phyloP scores from a whole-genome alignment of 1,140 invertebrate species.

The Anadara kagoshimensis region DNA sequence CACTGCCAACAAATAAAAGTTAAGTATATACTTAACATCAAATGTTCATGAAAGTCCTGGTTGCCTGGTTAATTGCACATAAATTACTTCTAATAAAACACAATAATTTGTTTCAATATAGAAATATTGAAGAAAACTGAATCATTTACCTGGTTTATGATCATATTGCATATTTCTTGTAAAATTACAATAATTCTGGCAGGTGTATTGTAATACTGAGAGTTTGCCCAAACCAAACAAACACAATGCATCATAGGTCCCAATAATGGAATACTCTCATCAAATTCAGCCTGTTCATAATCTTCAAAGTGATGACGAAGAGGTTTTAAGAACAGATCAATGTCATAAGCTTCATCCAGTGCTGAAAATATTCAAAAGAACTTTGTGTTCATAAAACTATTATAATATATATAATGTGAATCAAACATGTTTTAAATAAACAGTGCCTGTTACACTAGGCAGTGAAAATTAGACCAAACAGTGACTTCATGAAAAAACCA shows the following conservation, averaged over 20 bases:
- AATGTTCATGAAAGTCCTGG: too few relatives aligned
- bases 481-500: too few relatives aligned
- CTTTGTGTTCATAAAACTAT: background rate
- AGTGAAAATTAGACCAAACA: too few relatives aligned
- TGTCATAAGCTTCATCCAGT: constrained; percentile 92
- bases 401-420: too few relatives aligned
- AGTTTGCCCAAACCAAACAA: constrained; percentile 93
- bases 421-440: too few relatives aligned
- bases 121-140: background rate
- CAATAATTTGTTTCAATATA: background rate
- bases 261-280: constrained; percentile 62
- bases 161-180: constrained; percentile 91
- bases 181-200: constrained; percentile 91
- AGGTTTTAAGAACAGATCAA: constrained; percentile 89
- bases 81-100: too few relatives aligned
- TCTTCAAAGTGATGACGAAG: constrained; percentile 86
- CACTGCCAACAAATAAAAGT: background rate
- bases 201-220: constrained; percentile 91
- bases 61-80: too few relatives aligned
- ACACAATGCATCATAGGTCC: constrained; percentile 85
- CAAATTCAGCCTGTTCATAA: constrained; percentile 83
- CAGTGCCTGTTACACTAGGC: too few relatives aligned
- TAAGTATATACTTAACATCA: background rate
- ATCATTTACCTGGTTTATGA: constrained; percentile 80
- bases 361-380: constrained; percentile 75